Base-by-base conservation (phyloP, 1,140 invertebrate genomes). In the Microvelia longipes region DNA sequence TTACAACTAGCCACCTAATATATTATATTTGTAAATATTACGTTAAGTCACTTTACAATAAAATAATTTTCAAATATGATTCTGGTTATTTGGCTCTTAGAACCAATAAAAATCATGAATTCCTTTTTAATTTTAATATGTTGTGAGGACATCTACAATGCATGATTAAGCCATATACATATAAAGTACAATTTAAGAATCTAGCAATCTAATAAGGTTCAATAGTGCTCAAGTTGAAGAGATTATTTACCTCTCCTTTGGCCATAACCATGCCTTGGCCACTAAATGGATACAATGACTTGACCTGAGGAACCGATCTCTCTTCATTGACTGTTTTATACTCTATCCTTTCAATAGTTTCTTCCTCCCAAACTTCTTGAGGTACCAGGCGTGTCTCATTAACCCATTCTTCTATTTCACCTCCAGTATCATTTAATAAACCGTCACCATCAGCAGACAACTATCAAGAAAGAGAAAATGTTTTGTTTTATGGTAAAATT, bases 261-360 rank as follows among this genome's bases (percentile, higher is more conserved):
- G 82, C 82, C 85, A 97, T 93, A 27, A 87, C 85, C 82, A 98
- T 93, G n/a, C 93, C 94, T 77, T 97, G 92, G 0, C 94, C 95
- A 73, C 84, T 88, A 82, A 96, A 98, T 1, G 90, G 86, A 80
- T 98, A 98, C 27, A 96, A 80, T 64, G 89, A 88, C 73, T 85
- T 89, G 24, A 96, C 92, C 82, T 98, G 95, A 0, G 94, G 93
- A 13, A 98, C 87, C 70, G 89, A 83, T 69, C 90, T 83, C 73
- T 94, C 91, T 78, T 98, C 94, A 0, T 90, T 86, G 0, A 95
- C 88, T 2, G 89, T 90, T 73, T 87, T 84, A 68, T 91, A 86
- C 75, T 96, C 92, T 24, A 94, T 82, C 71, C 88, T 84, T 77
- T 96, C 92, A 0, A 92, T 85, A 1, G 90, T 85, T 78, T 95